Conservation (phyloP, 2,888 invertebrate species). For the Caenorhabditis sulstoni region DNA sequence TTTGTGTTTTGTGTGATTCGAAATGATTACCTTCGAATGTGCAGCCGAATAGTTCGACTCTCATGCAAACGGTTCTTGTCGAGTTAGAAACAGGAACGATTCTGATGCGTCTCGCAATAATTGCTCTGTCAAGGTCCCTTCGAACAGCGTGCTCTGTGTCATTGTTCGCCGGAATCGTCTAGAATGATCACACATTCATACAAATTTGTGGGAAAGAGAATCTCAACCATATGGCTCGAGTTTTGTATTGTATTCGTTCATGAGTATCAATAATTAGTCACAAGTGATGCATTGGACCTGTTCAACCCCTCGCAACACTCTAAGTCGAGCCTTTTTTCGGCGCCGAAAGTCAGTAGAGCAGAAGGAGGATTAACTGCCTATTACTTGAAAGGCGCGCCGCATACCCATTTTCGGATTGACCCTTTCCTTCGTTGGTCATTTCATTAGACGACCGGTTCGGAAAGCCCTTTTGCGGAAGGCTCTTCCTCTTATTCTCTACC, state of each 20-base stretch:
- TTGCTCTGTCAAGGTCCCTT: constrained; percentile 88
- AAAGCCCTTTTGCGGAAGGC: constrained; percentile 21
- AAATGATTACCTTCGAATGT: constrained; percentile 85
- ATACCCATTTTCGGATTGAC: constrained; percentile 61
- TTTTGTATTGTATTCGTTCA: not conserved
- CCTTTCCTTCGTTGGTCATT: constrained; percentile 22
- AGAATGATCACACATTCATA: constrained; percentile 80
- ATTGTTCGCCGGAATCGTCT: constrained; percentile 89
- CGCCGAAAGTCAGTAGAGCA: constrained; percentile 41
- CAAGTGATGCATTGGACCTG: not conserved
- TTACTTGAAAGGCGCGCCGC: constrained; percentile 50
- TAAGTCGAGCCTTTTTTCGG: constrained; percentile 5
- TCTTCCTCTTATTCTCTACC: constrained; percentile 8
- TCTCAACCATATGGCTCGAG: constrained; percentile 6
- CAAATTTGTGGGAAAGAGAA: not conserved
- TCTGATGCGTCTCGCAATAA: constrained; percentile 87
- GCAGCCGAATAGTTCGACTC: constrained; percentile 92
- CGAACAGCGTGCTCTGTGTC: constrained; percentile 91
- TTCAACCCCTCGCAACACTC: not conserved
- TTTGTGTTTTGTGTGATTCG: not conserved
- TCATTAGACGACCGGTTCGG: constrained; percentile 47
- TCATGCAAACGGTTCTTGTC: constrained; percentile 91
- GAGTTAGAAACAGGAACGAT: constrained; percentile 90
- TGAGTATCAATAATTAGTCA: constrained; percentile 10
- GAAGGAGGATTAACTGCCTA: constrained; percentile 50